Evolutionary conservation across 1,140 invertebrate species (phyloP), one percentile per base, ranked within the genome.

Genomic region (Listronotus oregonensis): DNA sequence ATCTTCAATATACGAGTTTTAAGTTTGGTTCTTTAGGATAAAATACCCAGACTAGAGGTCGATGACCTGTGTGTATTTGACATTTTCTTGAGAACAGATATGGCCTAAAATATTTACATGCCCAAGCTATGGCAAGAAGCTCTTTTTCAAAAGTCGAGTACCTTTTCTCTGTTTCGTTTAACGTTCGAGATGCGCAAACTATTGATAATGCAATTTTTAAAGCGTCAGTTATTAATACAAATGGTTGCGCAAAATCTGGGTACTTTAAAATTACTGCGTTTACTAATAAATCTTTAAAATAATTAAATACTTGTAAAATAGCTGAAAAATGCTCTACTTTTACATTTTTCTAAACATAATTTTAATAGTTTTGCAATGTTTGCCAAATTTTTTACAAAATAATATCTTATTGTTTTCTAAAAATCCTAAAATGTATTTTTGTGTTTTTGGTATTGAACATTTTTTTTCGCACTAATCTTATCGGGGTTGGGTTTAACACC

Each of bases 1-100:
- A 52, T 43, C 75, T 42, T 82, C 82, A 85, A 61, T 81, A 66
- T 1, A 79, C 71, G 10, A 85, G 64, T 65, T 78, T 66, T 21
- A 71, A 76, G 1, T 66, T 73, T 10, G 78, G 77, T 56, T 82
- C 77, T 71, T 78, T 82, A 0, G 78, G 67, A 10, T 75, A 77
- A 6, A 75, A 71, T 1, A 85, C 58, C 77, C 62, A 52, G n/a
- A 42, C 50, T 8, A 71, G 43, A n/a, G 71, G 68, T 62, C 59
- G 54, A 39, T 71, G 68, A 42, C 68, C 72, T 4, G 66, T 70
- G 3, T 62, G 12, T n/a, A 72, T 68, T 39, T 15, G 68, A 43
- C 68, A 69, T 32, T 54, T 64, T 9, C 42, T 50, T 34, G 66
- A 68, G 49, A 46, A 72, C 6, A 70, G n/a, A 39, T 71, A 72